phyloP scores from a whole-genome alignment of 2,113 vertebrate genomes.

The Oceanites oceanicus region DNA sequence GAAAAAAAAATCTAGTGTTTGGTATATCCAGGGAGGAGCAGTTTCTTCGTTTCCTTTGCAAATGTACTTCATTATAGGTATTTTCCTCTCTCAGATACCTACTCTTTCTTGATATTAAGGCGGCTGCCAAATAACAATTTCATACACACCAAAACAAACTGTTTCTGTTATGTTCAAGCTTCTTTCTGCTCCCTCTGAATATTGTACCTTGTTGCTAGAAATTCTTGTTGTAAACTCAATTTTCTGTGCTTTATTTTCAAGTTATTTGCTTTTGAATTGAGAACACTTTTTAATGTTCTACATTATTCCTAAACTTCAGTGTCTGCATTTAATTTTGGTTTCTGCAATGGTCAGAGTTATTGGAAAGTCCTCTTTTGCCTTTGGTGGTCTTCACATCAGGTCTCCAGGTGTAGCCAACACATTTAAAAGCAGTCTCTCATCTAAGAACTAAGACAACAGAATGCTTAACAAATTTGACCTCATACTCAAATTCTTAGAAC shows the following conservation, averaged over 20 bases:
- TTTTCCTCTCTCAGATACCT: background rate
- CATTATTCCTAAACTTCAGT: background rate
- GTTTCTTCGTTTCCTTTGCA: background rate
- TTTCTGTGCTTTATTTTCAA: background rate
- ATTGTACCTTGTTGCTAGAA: background rate
- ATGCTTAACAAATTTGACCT: background rate
- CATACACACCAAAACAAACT: background rate
- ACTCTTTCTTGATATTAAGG: background rate
- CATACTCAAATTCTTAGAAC: background rate
- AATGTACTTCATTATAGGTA: background rate
- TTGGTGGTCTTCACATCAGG: background rate
- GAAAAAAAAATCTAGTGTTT: background rate
- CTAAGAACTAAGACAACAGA: background rate
- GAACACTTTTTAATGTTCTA: background rate
- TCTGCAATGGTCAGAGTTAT: background rate
- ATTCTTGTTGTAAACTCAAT: background rate
- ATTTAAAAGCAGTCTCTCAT: background rate
- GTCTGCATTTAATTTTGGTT: background rate
- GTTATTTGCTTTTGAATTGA: background rate
- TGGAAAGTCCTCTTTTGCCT: background rate
- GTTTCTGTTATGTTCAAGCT: background rate
- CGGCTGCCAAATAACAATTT: background rate
- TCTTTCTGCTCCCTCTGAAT: background rate
- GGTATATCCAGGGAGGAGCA: background rate
- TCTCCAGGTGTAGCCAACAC: background rate